phyloP scores from a whole-genome alignment of 1,140 invertebrate genomes.

The Hycleus phaleratus region DNA sequence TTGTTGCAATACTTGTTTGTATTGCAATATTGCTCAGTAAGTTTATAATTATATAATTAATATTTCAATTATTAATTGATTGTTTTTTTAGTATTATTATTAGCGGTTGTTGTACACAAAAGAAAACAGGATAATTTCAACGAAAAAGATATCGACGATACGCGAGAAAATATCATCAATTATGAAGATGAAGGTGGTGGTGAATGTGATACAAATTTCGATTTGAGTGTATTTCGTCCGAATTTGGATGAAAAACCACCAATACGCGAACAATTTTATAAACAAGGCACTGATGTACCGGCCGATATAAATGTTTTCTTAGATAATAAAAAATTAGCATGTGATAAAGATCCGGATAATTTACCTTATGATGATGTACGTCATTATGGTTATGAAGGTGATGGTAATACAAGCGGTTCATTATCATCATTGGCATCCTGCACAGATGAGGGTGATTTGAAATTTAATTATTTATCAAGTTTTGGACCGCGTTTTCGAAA shows the following conservation, averaged over 20 bases:
- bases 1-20: slow-evolving; percentile 76
- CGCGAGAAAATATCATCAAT: slow-evolving; percentile 93
- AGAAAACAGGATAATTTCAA: slow-evolving; percentile 76
- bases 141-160: slow-evolving; percentile 89
- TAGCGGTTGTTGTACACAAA: slow-evolving; percentile 81
- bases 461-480: slow-evolving; percentile 94
- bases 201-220: slow-evolving; percentile 90
- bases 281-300: slow-evolving; percentile 31
- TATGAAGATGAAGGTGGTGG: slow-evolving; percentile 96
- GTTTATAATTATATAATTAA: slow-evolving; percentile 31
- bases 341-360: slow-evolving; percentile 83
- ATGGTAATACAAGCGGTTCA: slow-evolving; percentile 85
- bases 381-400: slow-evolving; percentile 94
- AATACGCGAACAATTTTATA: slow-evolving; percentile 39
- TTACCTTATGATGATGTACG: slow-evolving; percentile 91
- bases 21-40: slow-evolving; percentile 65
- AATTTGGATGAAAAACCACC: slow-evolving; percentile 37
- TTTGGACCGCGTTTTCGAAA: slow-evolving; percentile 95
- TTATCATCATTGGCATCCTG: slow-evolving; percentile 88
- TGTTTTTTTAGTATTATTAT: slow-evolving; percentile 60
- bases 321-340: slow-evolving; percentile 78
- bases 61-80: slow-evolving; percentile 19
- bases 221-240: slow-evolving; percentile 74
- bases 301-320: slow-evolving; percentile 83
- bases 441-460: slow-evolving; percentile 89